Conservation (phyloP, 92 coral and sea anemone genomes). For the Porites evermanni region DNA sequence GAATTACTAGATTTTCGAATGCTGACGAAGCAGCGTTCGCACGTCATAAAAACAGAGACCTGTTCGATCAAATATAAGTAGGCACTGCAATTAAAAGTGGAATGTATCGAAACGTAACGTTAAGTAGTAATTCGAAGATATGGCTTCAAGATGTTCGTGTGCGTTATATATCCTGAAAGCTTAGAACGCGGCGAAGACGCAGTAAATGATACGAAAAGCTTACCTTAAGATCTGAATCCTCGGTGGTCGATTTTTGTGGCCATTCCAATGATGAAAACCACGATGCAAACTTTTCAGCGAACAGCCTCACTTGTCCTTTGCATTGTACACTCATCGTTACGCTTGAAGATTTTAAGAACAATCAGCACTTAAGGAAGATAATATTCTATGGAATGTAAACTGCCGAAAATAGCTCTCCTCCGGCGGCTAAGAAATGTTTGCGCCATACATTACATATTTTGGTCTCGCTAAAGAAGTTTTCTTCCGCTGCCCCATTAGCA, state of each 20-base stretch:
- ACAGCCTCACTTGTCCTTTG: background rate
- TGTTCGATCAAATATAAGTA: background rate
- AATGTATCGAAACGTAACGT: background rate
- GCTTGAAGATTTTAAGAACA: conserved; percentile 5
- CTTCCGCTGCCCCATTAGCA: background rate
- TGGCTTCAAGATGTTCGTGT: background rate
- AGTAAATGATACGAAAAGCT: background rate
- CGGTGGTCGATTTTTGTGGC: background rate
- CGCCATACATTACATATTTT: background rate
- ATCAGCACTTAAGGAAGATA: conserved; percentile 4
- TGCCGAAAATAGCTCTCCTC: background rate
- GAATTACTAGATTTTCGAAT: background rate
- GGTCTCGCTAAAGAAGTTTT: background rate
- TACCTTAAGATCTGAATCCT: conserved; percentile 1
- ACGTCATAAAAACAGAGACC: background rate
- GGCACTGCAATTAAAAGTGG: background rate
- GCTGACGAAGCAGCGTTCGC: background rate
- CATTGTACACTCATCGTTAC: background rate
- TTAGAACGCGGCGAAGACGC: background rate
- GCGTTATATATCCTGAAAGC: background rate
- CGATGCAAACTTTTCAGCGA: conserved; percentile 14
- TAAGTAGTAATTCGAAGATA: background rate
- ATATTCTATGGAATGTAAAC: conserved; percentile 6
- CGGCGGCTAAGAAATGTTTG: background rate
- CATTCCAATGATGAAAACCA: background rate